A percentile compares a stretch with the other conserved stretches of the same genome.
phyloP scores from a whole-genome alignment of 2,797 vertebrate genomes.

The Podarcis siculus region DNA sequence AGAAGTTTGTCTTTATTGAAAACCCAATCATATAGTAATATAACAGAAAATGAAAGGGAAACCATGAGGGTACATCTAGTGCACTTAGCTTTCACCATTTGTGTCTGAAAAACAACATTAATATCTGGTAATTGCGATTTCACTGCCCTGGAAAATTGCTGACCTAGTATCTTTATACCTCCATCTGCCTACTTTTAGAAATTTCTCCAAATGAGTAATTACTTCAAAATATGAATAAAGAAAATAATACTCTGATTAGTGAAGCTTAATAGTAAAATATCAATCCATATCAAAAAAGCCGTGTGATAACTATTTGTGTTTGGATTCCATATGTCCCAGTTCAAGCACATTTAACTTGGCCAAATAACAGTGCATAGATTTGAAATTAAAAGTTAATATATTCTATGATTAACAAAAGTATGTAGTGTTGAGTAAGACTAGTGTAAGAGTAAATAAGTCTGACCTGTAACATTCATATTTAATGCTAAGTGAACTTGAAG shows the following conservation, averaged over 20 bases:
- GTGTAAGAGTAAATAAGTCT: neutral
- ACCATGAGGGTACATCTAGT: neutral
- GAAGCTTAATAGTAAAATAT: neutral
- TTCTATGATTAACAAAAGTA: neutral
- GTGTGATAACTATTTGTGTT: neutral
- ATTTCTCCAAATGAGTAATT: slow-evolving; percentile 31
- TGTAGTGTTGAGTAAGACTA: neutral
- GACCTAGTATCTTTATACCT: slow-evolving; percentile 9
- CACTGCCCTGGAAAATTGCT: neutral
- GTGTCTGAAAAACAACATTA: neutral
- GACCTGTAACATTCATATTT: neutral
- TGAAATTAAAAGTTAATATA: neutral
- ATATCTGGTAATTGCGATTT: neutral
- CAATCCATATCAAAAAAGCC: neutral
- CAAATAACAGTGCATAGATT: neutral
- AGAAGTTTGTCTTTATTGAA: neutral
- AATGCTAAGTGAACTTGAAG: neutral
- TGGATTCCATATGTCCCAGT: neutral
- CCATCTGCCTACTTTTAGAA: slow-evolving; percentile 29
- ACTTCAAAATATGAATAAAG: neutral
- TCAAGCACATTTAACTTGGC: neutral
- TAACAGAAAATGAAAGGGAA: neutral
- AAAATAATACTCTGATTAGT: neutral
- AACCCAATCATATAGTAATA: neutral
- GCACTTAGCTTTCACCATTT: neutral